phyloP scores from a whole-genome alignment of 2,113 vertebrate genomes.

The Grantiella picta region DNA sequence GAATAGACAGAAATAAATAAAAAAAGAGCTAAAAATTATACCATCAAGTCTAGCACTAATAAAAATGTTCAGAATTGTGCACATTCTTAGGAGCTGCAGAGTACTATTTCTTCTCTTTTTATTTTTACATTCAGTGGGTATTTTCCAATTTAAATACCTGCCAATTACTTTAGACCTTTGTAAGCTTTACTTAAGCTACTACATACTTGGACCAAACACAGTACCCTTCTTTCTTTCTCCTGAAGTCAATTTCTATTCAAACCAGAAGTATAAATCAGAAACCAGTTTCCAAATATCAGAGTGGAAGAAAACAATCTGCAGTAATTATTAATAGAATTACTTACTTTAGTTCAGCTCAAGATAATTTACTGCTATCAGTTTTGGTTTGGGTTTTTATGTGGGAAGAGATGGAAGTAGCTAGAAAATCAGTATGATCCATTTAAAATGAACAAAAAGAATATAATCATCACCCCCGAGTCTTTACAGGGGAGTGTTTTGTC shows the following conservation, averaged over 20 bases:
- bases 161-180: not conserved
- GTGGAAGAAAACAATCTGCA: not conserved
- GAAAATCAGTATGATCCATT: not conserved
- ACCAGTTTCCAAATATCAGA: not conserved
- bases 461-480: not conserved
- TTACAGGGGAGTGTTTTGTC: not conserved
- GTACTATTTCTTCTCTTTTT: not conserved
- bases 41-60: not conserved
- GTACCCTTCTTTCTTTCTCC: not conserved
- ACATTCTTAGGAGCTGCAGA: not conserved
- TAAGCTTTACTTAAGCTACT: not conserved
- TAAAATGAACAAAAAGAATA: not conserved
- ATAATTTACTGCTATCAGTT: not conserved
- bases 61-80: not conserved
- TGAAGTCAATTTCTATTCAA: not conserved
- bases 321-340: not conserved
- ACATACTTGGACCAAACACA: not conserved
- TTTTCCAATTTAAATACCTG: not conserved
- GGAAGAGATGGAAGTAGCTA: not conserved
- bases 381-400: not conserved
- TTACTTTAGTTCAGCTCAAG: not conserved
- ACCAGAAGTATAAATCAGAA: not conserved
- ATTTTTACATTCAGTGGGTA: not conserved
- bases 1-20: not conserved
- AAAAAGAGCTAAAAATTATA: not conserved